Conservation (phyloP, 2,797 vertebrate genomes). For the Delichon dasypus region DNA sequence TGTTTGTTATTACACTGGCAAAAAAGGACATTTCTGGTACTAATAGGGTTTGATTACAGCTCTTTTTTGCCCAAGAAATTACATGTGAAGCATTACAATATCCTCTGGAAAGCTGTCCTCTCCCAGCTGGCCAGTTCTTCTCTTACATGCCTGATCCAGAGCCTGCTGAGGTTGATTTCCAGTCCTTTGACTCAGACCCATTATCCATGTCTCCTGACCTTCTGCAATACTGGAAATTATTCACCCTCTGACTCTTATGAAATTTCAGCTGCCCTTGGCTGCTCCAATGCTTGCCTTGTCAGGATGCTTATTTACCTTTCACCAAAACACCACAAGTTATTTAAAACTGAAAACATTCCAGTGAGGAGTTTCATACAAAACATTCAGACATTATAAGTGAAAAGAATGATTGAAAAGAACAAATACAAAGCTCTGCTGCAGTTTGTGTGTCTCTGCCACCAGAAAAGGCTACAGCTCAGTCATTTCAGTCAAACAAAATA, state of each 20-base stretch:
- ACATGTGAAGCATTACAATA: neutral
- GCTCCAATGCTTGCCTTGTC: constrained; percentile 8
- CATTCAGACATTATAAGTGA: neutral
- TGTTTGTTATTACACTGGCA: neutral
- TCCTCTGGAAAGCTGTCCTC: neutral
- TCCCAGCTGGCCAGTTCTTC: neutral
- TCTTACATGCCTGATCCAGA: neutral
- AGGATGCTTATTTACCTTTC: constrained; percentile 39
- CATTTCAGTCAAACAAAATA: constrained; percentile 55
- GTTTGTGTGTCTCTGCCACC: neutral
- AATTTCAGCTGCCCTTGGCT: constrained; percentile 34
- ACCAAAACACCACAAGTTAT: constrained; percentile 12
- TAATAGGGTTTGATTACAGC: neutral
- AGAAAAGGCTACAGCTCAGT: constrained; percentile 16
- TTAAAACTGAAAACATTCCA: constrained; percentile 5
- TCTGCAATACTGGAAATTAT: constrained; percentile 5
- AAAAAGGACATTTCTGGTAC: constrained; percentile 1
- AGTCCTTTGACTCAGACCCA: neutral
- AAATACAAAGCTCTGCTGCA: constrained; percentile 51
- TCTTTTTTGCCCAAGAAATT: neutral
- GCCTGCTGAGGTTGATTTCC: neutral
- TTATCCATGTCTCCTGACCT: neutral
- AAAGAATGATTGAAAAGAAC: constrained; percentile 37
- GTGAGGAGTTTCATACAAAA: neutral
- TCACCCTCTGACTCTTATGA: neutral